Evolutionary conservation across 2,113 vertebrate genomes (phyloP).

Genomic region (Daubentonia madagascariensis): DNA sequence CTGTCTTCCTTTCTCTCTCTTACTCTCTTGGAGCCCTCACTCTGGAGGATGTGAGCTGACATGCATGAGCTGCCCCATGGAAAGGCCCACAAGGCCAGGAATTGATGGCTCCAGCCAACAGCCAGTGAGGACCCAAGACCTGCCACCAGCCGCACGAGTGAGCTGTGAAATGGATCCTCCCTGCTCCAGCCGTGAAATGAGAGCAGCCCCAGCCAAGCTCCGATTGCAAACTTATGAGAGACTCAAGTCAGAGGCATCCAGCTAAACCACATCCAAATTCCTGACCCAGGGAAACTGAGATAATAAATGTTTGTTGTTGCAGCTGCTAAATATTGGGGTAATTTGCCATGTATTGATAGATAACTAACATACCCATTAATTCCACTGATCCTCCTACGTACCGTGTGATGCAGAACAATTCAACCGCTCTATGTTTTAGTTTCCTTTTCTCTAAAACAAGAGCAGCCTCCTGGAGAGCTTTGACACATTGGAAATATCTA

Average conservation of each 20-base stretch:
- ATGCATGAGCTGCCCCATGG: not conserved
- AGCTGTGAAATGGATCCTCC: not conserved
- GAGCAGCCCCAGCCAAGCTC: not conserved
- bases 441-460: constrained; percentile 7
- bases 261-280: not conserved
- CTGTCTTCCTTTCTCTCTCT: not conserved
- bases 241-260: not conserved
- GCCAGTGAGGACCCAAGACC: not conserved
- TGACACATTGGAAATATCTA: not conserved
- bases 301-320: not conserved
- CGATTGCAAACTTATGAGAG: not conserved
- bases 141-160: not conserved
- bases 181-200: not conserved
- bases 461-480: not conserved
- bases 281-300: not conserved
- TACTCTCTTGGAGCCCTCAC: not conserved
- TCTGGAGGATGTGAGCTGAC: not conserved
- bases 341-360: not conserved
- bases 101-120: not conserved
- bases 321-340: not conserved
- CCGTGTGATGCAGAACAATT: not conserved
- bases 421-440: not conserved
- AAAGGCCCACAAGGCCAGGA: not conserved
- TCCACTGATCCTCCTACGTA: not conserved
- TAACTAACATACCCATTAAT: not conserved